Percentiles rank a stretch among this genome's conserved stretches.
Conservation (phyloP, 2,797 vertebrate genomes). For the Parotocinclus haroldoi region DNA sequence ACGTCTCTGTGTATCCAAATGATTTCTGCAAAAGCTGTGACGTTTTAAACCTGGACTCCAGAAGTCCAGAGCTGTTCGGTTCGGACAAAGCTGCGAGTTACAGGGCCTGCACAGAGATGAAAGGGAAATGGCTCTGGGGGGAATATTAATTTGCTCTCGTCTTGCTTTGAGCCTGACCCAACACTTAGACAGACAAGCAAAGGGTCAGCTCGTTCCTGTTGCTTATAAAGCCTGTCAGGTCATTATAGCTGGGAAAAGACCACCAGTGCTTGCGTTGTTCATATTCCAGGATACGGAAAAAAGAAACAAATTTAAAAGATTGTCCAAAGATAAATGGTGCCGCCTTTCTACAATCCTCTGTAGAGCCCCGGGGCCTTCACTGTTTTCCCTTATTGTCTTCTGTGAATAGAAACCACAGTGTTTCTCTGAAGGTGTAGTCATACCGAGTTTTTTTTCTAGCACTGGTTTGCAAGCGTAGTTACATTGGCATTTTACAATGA, state of each 20-base stretch:
- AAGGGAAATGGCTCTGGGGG: constrained; percentile 45
- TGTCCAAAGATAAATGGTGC: no score
- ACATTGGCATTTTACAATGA: no score
- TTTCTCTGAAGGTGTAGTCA: no score
- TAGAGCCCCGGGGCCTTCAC: no score
- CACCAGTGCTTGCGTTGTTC: not conserved
- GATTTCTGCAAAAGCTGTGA: constrained; percentile 30
- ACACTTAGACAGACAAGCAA: constrained; percentile 18
- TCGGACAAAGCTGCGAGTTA: constrained; percentile 57
- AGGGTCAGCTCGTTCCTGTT: constrained; percentile 18
- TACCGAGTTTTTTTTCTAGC: no score
- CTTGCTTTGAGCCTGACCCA: constrained; percentile 38
- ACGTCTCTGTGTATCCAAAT: constrained; percentile 35
- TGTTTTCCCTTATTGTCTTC: no score
- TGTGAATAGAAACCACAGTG: no score
- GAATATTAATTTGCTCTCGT: constrained; percentile 56
- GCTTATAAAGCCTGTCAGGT: constrained; percentile 8
- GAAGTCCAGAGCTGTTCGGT: constrained; percentile 50
- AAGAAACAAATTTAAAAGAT: no score
- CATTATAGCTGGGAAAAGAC: constrained; percentile 19
- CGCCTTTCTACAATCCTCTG: no score
- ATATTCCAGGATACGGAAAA: no score
- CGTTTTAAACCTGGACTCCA: constrained; percentile 42
- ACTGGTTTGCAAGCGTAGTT: no score
- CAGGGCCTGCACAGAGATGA: no score